Evolutionary conservation across 2,888 invertebrate genomes (phyloP), one percentile per base, ranked within the genome.

Genomic region (Ernsta delagoae): DNA sequence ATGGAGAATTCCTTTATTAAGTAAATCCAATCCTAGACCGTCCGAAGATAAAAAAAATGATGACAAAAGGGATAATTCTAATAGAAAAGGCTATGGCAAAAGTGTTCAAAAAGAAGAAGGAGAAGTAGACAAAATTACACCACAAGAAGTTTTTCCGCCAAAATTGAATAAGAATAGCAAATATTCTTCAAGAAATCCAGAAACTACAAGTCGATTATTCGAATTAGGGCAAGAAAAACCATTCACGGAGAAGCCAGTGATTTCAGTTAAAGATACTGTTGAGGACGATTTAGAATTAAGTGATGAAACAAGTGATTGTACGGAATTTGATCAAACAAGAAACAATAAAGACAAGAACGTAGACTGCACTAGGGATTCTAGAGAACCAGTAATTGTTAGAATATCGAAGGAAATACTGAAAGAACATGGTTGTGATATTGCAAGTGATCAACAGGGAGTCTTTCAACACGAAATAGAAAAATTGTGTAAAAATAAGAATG

Each of bases 201-300:
- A 61, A 56, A 45, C 36, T 0, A 16, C 54, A 34, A 31, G 6
- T 48, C 3, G 3, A 5, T 34, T 56, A 7, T 34, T n/a, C 4
- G 36, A 36, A 34, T 45, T 16, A 45, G 11, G 16, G 6, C 9
- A 16, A 11, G 39, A 45, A 48, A n/a, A 59, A 39, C 31, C 45
- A 43, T 41, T n/a, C 24, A 2, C 8, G 36, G 56, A 50, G 61
- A 62, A 48, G 39, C 9, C 12, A 9, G 39, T 36, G 2, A 56
- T 36, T 24, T 48, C 56, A 39, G 41, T 31, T 5, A 62, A 39
- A 39, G 68, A 57, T 12, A 74, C 83, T 81, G 84, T 93, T 53
- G 88, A 83, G 75, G 83, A 82, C 43, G 92, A 92, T 81, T 85
- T 93, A 75, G 84, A 88, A 74, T 77, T 92, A 70, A 93, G 92